These are phyloP conservation scores for Andrena dorsata DNA, from an alignment of 2,888 invertebrate species.

Conservation along the genomic window DNA sequence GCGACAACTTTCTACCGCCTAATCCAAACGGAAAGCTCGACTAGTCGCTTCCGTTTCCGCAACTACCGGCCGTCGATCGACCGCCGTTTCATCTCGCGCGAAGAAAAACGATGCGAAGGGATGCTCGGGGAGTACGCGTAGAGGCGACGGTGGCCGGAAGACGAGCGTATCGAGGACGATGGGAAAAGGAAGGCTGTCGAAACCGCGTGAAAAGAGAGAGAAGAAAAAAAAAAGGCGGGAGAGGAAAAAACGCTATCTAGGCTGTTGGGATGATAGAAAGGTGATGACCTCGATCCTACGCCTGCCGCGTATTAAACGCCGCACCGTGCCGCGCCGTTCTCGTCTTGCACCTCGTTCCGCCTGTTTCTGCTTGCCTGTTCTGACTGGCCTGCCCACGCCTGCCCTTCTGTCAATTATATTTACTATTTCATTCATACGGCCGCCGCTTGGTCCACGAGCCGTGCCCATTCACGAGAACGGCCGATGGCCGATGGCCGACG, in stretches of 20 bases:
- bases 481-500: too few species aligned
- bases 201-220: slow-evolving; percentile 27
- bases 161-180: slow-evolving; percentile 25
- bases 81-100: too few species aligned
- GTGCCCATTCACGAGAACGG: slow-evolving; percentile 79
- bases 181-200: slow-evolving; percentile 35
- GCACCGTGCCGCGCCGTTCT: slow-evolving; percentile 61
- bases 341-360: slow-evolving; percentile 75
- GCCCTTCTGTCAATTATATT: slow-evolving; percentile 83
- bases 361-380: slow-evolving; percentile 76
- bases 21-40: slow-evolving; percentile 6
- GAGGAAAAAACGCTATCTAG: slow-evolving; percentile 65
- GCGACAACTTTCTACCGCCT: not conserved
- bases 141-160: not conserved
- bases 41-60: slow-evolving; percentile 30
- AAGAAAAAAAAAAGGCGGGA: not conserved
- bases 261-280: slow-evolving; percentile 77
- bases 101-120: not conserved
- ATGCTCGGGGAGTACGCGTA: not conserved
- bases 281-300: slow-evolving; percentile 83
- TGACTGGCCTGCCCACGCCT: slow-evolving; percentile 81
- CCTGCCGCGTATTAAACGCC: slow-evolving; percentile 69
- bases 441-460: slow-evolving; percentile 76
- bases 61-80: not conserved
- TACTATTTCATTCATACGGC: slow-evolving; percentile 82